Evolutionary conservation across 2,888 invertebrate species (phyloP).

Genomic region (Cantharis nigra): DNA sequence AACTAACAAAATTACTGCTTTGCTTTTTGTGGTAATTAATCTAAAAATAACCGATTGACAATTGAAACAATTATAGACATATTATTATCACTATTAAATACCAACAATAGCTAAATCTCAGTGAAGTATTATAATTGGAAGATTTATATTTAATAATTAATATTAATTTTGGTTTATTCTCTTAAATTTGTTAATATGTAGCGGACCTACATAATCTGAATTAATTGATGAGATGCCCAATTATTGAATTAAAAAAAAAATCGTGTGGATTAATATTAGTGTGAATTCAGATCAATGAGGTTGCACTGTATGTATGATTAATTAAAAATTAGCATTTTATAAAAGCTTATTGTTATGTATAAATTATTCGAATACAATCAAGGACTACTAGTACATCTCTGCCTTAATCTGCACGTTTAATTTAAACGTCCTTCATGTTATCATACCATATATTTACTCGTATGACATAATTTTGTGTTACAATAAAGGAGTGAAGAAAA

Average conservation of each 20-base stretch:
- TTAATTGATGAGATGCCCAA: too few relatives aligned
- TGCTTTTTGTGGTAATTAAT: not conserved
- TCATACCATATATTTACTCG: conserved; percentile 23
- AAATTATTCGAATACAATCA: not conserved
- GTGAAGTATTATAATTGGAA: too few relatives aligned
- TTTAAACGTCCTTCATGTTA: conserved; percentile 23
- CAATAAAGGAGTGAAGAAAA: not conserved
- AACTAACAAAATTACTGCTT: not conserved
- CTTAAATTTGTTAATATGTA: too few relatives aligned
- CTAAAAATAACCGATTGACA: not conserved
- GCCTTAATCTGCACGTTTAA: not conserved
- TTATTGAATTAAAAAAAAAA: too few relatives aligned
- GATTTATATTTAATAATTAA: too few relatives aligned
- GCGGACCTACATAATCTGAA: not conserved
- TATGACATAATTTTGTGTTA: not conserved
- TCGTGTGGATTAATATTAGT: not conserved
- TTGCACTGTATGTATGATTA: not conserved
- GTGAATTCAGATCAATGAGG: not conserved
- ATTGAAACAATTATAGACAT: not conserved
- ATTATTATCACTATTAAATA: too few relatives aligned
- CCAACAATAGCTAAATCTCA: not conserved
- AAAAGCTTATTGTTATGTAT: not conserved
- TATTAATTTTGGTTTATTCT: too few relatives aligned
- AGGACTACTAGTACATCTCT: not conserved
- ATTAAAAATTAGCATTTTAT: not conserved